phyloP scores from a whole-genome alignment of 2,888 invertebrate genomes.

The Deilephila porcellus region DNA sequence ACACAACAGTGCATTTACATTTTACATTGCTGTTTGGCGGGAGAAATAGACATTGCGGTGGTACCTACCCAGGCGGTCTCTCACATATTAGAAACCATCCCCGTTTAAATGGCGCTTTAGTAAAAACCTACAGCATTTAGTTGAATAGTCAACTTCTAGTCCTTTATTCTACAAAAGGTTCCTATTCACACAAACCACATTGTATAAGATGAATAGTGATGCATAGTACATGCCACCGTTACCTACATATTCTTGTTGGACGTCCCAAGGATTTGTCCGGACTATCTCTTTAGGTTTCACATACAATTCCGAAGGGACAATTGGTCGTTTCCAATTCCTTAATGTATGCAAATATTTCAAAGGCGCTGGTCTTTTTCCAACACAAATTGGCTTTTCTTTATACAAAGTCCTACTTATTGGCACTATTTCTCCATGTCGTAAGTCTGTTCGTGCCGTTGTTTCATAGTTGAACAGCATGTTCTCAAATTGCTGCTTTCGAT shows the following conservation, averaged over 20 bases:
- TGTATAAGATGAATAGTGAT: too few species aligned
- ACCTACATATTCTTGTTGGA: slow-evolving; percentile 44
- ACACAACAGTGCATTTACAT: too few species aligned
- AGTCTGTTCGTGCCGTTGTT: slow-evolving; percentile 48
- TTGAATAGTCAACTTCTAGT: too few species aligned
- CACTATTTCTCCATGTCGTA: slow-evolving; percentile 37
- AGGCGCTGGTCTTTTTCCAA: slow-evolving; percentile 37
- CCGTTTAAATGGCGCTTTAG: too few species aligned
- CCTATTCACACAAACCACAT: background rate
- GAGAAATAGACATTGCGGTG: too few species aligned
- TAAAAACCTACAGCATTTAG: too few species aligned
- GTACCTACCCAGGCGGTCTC: too few species aligned
- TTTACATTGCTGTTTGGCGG: too few species aligned
- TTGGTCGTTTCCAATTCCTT: slow-evolving; percentile 44
- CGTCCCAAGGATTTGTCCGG: slow-evolving; percentile 45
- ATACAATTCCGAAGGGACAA: slow-evolving; percentile 47
- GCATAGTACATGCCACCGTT: too few species aligned
- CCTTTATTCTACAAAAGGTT: background rate
- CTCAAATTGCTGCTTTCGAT: slow-evolving; percentile 38
- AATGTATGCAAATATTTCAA: slow-evolving; percentile 53
- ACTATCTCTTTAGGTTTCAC: slow-evolving; percentile 49
- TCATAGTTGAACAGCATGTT: slow-evolving; percentile 49
- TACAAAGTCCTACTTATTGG: slow-evolving; percentile 41
- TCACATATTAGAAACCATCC: too few species aligned
- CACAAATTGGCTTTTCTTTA: slow-evolving; percentile 37